A percentile compares a stretch with the other conserved stretches of the same genome.
These are phyloP conservation scores for Cataglyphis altisquamis DNA, from an alignment of 2,888 invertebrate species.

Conservation along the genomic window DNA sequence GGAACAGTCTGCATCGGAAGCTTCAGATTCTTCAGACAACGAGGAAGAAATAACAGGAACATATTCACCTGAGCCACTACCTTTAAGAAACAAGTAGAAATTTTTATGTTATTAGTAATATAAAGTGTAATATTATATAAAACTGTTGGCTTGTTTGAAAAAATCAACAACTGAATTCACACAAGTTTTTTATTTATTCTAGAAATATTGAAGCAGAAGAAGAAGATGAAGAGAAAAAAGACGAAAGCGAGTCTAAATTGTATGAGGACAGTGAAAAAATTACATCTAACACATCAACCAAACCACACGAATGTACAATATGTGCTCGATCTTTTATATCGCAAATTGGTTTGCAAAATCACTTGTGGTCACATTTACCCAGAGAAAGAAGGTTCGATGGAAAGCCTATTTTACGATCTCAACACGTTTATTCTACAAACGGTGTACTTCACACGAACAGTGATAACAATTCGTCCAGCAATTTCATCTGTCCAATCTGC, in stretches of 20 bases:
- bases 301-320: slow-evolving; percentile 88
- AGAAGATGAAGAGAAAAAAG: slow-evolving; percentile 68
- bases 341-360: slow-evolving; percentile 89
- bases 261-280: slow-evolving; percentile 65
- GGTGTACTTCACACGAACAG: slow-evolving; percentile 83
- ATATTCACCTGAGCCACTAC: slow-evolving; percentile 69
- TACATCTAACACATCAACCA: slow-evolving; percentile 74
- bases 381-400: slow-evolving; percentile 82
- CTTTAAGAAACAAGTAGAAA: slow-evolving; percentile 77
- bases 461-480: slow-evolving; percentile 82
- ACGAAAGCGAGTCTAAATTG: slow-evolving; percentile 56
- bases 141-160: slow-evolving; percentile 2
- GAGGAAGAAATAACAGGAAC: slow-evolving; percentile 80
- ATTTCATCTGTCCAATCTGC: slow-evolving; percentile 88
- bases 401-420: slow-evolving; percentile 80
- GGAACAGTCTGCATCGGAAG: slow-evolving; percentile 85
- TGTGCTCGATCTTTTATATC: slow-evolving; percentile 88
- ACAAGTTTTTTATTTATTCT: neutral
- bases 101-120: neutral
- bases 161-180: neutral
- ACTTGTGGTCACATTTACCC: slow-evolving; percentile 88
- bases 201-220: slow-evolving; percentile 62
- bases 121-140: neutral
- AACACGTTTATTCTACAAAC: slow-evolving; percentile 81
- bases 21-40: slow-evolving; percentile 82